Conservation (phyloP, 2,888 invertebrate genomes). For the Thecocarcelia acutangulata region DNA sequence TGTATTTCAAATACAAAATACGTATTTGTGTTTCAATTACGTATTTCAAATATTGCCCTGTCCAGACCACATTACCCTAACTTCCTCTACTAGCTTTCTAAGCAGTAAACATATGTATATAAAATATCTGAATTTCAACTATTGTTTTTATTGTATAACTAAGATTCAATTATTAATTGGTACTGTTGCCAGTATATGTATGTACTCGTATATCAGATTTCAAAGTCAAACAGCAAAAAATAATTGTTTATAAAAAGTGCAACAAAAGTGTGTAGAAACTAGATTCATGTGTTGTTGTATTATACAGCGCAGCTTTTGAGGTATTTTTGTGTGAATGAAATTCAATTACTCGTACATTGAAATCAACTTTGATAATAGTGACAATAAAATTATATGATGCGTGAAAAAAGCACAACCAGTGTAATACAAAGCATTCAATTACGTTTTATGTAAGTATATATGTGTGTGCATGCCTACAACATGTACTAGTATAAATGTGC, state of each 20-base stretch:
- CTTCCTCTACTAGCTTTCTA: too few species aligned
- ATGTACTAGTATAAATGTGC: too few species aligned
- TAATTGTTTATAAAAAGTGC: slow-evolving; percentile 2
- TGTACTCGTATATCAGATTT: neutral
- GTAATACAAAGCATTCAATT: slow-evolving; percentile 51
- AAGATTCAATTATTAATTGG: too few species aligned
- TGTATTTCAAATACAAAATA: too few species aligned
- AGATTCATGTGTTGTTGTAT: slow-evolving; percentile 2
- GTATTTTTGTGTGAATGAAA: slow-evolving; percentile 4
- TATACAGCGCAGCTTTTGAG: neutral
- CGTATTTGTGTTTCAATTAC: too few species aligned
- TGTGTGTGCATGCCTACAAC: too few species aligned
- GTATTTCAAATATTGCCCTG: too few species aligned
- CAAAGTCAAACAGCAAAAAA: slow-evolving; percentile 23
- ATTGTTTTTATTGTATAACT: too few species aligned
- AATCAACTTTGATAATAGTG: slow-evolving; percentile 16
- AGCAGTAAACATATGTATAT: too few species aligned
- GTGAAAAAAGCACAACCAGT: slow-evolving; percentile 6
- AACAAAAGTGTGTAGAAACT: slow-evolving; percentile 8
- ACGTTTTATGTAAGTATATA: slow-evolving; percentile 14
- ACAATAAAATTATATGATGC: slow-evolving; percentile 18
- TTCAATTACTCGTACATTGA: slow-evolving; percentile 43
- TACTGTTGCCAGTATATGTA: slow-evolving; percentile 28
- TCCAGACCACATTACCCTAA: too few species aligned
- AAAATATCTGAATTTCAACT: too few species aligned